These are phyloP conservation scores for Premnoplex brunnescens DNA, from an alignment of 2,797 vertebrate genomes.

Conservation along the genomic window DNA sequence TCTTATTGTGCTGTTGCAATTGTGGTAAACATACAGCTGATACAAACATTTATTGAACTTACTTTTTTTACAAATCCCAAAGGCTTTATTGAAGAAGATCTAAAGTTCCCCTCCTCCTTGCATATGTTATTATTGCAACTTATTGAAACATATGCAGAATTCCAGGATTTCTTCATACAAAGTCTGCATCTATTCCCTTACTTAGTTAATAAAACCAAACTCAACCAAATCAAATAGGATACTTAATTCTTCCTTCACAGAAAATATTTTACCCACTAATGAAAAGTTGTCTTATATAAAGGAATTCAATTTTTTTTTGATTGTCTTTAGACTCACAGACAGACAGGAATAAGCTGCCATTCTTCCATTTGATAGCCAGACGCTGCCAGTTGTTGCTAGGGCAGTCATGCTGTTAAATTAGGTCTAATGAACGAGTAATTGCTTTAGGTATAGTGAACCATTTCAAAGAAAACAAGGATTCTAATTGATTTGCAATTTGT, in stretches of 20 bases:
- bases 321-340: conserved; percentile 78
- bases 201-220: conserved; percentile 13
- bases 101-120: not conserved
- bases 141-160: not conserved
- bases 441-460: conserved; percentile 96
- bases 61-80: not conserved
- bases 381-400: conserved; percentile 90
- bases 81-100: not conserved
- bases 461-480: conserved; percentile 99
- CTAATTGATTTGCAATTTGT: conserved; percentile 99
- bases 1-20: conserved; percentile 10
- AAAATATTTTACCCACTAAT: conserved; percentile 70
- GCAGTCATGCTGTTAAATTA: conserved; percentile 92
- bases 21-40: conserved; percentile 12
- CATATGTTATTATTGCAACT: not conserved
- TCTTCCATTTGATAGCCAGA: conserved; percentile 83
- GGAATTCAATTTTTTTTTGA: conserved; percentile 77
- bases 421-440: conserved; percentile 99
- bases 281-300: conserved; percentile 75
- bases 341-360: conserved; percentile 84
- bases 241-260: conserved; percentile 57
- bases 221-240: not conserved
- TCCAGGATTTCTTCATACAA: not conserved
- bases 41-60: not conserved
- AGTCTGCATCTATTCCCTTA: not conserved